Base-by-base conservation (phyloP, 2,888 invertebrate genomes). In the Sinohyriopsis cumingii region DNA sequence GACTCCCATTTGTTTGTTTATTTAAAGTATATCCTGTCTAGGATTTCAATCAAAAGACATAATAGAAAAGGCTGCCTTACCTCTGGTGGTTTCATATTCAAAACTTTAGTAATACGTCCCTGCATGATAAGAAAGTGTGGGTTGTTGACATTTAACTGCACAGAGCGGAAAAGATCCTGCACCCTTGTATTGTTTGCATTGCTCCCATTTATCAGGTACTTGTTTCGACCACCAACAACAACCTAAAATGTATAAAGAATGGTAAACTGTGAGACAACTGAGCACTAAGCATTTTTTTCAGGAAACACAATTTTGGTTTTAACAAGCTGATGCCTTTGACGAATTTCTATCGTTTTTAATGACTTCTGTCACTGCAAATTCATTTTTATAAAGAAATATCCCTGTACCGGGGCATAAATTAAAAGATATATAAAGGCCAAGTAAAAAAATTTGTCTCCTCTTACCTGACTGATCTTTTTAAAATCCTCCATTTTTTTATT, bases 121-220 rank as follows among this genome's bases (percentile, higher is more conserved):
- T 99, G 99, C 99, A 99, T 99, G 86, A 99, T 99, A 55, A 99
- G 93, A 91, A 99, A 99, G 90, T 99, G 98, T 0, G 99, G 99
- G 91, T 99, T 99, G 91, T 99, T 99, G 3, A 99, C 97, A 88
- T 99, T 99, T 57, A 99, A 92, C 88, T 98, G 98, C 9, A 99
- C 95, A 0, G 98, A 97, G 84, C 97, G 96, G 91, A 99, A 99
- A 88, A 99, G 92, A 90, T 99, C 99, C 59, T 94, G 94, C 1
- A 99, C 95, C 81, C 95, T 92, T 87, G 95, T 96, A 91, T 96
- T 96, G 78, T 94, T 95, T 0, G 96, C 97, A 85, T 94, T 94
- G 70, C 94, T 93, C 5, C 98, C 98, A 88, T 99, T 99, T 75
- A 99, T 95, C 82, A 96, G 91, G 88, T 98, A 99, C 87, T 96